Evolutionary conservation across 2,888 invertebrate genomes (phyloP).

Genomic region (Myopa testacea): DNA sequence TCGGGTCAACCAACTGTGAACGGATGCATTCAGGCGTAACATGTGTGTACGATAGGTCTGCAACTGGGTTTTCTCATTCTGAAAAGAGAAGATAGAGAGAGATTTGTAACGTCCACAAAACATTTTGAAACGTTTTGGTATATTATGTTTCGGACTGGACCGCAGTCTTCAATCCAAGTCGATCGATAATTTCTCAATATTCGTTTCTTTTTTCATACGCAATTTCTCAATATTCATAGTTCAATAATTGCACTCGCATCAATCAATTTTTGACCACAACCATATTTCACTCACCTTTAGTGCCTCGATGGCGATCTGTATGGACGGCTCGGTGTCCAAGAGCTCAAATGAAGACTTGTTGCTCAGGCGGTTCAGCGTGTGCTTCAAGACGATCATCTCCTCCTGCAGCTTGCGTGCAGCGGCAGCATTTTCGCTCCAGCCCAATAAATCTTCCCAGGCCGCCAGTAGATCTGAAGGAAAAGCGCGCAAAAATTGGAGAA

Average conservation of each 20-base stretch:
- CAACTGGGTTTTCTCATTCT: conserved; percentile 67
- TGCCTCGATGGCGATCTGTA: conserved; percentile 67
- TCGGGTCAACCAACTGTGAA: conserved; percentile 69
- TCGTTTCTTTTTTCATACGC: neutral
- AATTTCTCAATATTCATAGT: too few species aligned
- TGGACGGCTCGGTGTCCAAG: conserved; percentile 67
- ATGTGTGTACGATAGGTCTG: conserved; percentile 68
- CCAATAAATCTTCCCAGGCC: conserved; percentile 68
- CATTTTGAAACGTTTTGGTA: too few species aligned
- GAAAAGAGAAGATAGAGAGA: conserved; percentile 35
- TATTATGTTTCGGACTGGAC: too few species aligned
- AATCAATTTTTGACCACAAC: neutral
- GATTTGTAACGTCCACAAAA: neutral
- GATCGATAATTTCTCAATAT: too few species aligned
- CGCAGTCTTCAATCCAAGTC: neutral
- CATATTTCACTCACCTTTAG: conserved; percentile 59
- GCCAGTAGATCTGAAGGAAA: conserved; percentile 64
- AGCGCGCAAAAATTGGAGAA: conserved; percentile 39
- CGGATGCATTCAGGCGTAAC: conserved; percentile 69
- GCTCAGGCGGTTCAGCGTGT: conserved; percentile 64
- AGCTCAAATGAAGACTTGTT: conserved; percentile 63
- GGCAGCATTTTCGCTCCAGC: conserved; percentile 69
- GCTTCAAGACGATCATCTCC: conserved; percentile 67
- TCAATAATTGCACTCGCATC: neutral
- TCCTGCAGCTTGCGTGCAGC: conserved; percentile 68